These are phyloP conservation scores for Poecilus cupreus DNA, from an alignment of 2,888 invertebrate species.

Conservation along the genomic window DNA sequence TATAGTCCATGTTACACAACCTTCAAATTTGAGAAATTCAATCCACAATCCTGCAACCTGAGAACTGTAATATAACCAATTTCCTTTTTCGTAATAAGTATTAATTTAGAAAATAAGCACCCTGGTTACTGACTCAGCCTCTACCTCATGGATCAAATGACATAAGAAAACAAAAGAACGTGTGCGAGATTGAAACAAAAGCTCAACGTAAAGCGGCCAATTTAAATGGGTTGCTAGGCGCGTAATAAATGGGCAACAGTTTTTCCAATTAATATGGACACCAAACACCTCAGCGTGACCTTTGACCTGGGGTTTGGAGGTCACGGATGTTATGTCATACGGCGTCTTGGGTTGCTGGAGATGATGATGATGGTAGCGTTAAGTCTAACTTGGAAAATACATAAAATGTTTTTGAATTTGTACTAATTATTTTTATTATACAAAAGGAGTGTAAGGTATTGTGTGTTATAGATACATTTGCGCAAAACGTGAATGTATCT, in stretches of 20 bases:
- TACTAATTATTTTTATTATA: no score
- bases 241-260: constrained; percentile 23
- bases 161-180: neutral
- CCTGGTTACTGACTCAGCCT: neutral
- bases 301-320: neutral
- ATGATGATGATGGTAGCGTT: no score
- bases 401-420: no score
- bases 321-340: neutral
- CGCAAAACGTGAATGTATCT: no score
- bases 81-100: no score
- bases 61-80: no score
- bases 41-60: no score
- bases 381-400: no score
- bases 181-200: neutral
- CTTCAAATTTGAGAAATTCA: no score
- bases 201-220: neutral
- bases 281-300: constrained; percentile 3
- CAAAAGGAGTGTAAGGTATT: no score
- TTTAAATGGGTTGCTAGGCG: neutral
- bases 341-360: neutral
- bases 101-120: neutral
- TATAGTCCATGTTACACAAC: no score
- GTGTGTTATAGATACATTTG: no score
- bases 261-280: constrained; percentile 50
- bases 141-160: neutral